These are phyloP conservation scores for Alviniconcha marisindica DNA, from an alignment of 1,140 invertebrate genomes.

Conservation along the genomic window DNA sequence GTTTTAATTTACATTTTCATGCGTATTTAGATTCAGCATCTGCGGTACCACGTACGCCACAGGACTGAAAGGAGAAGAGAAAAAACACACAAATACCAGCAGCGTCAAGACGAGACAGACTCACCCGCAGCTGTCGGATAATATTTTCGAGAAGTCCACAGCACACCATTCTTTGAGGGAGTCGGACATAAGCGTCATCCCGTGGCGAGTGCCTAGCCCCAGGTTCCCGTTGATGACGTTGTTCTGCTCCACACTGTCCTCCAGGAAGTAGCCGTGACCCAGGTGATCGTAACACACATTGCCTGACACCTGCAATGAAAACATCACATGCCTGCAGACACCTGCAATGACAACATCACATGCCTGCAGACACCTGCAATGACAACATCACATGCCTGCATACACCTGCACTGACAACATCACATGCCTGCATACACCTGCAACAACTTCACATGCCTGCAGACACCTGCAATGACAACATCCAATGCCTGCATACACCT, in stretches of 20 bases:
- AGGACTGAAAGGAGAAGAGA: too few species aligned
- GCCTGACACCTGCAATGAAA: constrained; percentile 50
- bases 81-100: too few species aligned
- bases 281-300: constrained; percentile 63
- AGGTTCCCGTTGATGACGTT: constrained; percentile 63
- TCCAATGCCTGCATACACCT: too few species aligned
- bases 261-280: constrained; percentile 69
- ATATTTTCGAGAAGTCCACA: neutral
- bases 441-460: too few species aligned
- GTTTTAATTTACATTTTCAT: too few species aligned
- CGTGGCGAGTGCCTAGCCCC: constrained; percentile 50
- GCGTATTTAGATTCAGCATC: too few species aligned
- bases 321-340: constrained; percentile 8
- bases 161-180: constrained; percentile 25
- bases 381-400: neutral
- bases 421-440: neutral
- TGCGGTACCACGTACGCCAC: too few species aligned
- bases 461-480: too few species aligned
- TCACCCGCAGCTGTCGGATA: constrained; percentile 32
- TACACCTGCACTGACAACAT: neutral
- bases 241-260: constrained; percentile 66
- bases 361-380: neutral
- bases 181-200: constrained; percentile 48
- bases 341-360: neutral
- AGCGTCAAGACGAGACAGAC: neutral